phyloP scores from a whole-genome alignment of 2,888 invertebrate genomes.

The Stenodema calcarata region DNA sequence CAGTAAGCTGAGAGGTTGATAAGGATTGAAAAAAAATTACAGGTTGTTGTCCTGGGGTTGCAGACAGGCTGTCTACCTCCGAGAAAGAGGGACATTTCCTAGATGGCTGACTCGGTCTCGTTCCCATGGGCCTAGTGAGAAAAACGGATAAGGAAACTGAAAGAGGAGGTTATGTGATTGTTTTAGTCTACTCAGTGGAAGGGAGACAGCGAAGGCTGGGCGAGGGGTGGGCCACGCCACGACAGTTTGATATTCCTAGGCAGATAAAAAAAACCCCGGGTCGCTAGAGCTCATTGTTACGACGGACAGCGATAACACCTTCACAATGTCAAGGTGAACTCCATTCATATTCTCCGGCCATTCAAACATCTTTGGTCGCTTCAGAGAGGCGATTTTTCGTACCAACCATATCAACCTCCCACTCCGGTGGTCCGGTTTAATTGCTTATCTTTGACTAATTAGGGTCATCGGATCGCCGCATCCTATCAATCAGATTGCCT shows the following conservation, averaged over 20 bases:
- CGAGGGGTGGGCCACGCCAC: neutral
- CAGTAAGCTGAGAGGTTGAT: neutral
- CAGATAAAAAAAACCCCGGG: neutral
- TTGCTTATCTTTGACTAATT: neutral
- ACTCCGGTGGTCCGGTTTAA: neutral
- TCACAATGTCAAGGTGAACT: conserved; percentile 35
- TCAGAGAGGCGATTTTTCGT: neutral
- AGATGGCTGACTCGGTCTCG: neutral
- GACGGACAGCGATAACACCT: conserved; percentile 10
- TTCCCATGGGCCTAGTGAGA: neutral
- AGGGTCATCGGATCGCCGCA: neutral
- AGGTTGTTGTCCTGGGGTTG: neutral
- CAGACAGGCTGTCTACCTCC: neutral
- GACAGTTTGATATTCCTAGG: conserved; percentile 3
- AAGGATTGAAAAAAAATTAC: neutral
- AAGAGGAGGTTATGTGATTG: neutral
- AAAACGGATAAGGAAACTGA: neutral
- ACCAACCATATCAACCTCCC: neutral
- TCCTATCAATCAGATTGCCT: neutral
- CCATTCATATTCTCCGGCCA: conserved; percentile 9
- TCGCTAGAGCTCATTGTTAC: neutral
- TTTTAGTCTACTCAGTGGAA: neutral
- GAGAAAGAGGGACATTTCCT: neutral
- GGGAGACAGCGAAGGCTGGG: neutral
- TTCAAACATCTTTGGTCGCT: neutral